phyloP scores from a whole-genome alignment of 1,140 invertebrate species.

The Idris sp. region DNA sequence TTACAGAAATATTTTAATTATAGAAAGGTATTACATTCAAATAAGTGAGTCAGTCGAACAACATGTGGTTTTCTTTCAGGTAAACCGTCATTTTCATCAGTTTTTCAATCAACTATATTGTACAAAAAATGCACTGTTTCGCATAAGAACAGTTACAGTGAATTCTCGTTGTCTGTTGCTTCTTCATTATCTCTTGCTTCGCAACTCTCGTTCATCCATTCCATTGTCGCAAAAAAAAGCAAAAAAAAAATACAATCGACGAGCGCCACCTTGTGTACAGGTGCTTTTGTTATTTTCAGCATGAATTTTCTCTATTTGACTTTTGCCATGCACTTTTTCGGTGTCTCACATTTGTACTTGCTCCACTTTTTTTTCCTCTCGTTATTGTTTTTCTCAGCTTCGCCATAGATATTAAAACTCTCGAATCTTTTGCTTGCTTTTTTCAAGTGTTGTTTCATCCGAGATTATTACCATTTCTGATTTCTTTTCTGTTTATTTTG shows the following conservation, averaged over 20 bases:
- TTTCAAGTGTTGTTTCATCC: slow-evolving; percentile 28
- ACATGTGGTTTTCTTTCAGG: too few species aligned
- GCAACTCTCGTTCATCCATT: slow-evolving; percentile 19
- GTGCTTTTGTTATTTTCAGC: slow-evolving; percentile 15
- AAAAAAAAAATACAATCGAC: neutral
- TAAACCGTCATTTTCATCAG: neutral
- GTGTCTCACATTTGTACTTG: slow-evolving; percentile 8
- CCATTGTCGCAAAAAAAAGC: slow-evolving; percentile 21
- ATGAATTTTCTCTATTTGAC: slow-evolving; percentile 25
- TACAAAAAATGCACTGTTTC: slow-evolving; percentile 6
- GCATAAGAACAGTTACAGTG: slow-evolving; percentile 8
- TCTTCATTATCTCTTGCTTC: slow-evolving; percentile 16
- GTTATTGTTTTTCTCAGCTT: slow-evolving; percentile 19
- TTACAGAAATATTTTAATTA: too few species aligned
- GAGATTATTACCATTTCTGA: slow-evolving; percentile 18
- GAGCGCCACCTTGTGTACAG: slow-evolving; percentile 12
- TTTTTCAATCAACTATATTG: slow-evolving; percentile 6
- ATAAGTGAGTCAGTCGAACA: too few species aligned
- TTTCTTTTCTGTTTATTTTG: too few species aligned
- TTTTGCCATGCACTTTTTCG: slow-evolving; percentile 9
- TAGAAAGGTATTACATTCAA: too few species aligned
- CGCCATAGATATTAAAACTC: slow-evolving; percentile 48
- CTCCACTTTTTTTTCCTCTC: slow-evolving; percentile 8
- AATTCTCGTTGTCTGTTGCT: slow-evolving; percentile 11
- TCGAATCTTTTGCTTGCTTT: slow-evolving; percentile 46